Base-by-base conservation (phyloP, 2,113 vertebrate genomes). In the Spheniscus mendiculus region DNA sequence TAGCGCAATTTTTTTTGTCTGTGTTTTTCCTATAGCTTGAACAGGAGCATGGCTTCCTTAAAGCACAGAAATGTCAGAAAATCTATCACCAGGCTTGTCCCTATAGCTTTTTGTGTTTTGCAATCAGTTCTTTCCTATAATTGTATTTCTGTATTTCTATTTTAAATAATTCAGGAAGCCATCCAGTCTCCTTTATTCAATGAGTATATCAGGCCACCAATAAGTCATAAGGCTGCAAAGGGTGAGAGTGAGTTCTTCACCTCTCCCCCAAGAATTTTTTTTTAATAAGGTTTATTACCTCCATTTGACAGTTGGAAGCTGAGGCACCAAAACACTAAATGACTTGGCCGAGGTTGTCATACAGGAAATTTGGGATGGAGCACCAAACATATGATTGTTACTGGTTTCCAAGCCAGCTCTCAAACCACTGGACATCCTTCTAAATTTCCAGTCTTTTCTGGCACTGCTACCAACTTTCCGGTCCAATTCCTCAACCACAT, bases 401-500 rank as follows among this genome's bases (percentile, higher is more conserved):
- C 76, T 74, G 61, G 16, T 85, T 97, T 96, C 83, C 58, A 88
- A 74, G 63, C 55, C 84, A 90, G 38, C 2, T 2, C 70, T 87
- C 84, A 94, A 95, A 93, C 53, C 84, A 77, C 78, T 91, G 95
- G 91, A 88, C 81, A 79, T 93, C 73, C 38, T 95, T 92, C 90
- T 96, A 87, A 69, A 95, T 95, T 95, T 95, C 84, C 87, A 96
- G 91, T 66, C 89, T 83, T 76, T 95, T 90, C 89, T 96, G 94
- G 73, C 70, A 50, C 49, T 45, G 32, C 62, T 82, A 40, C 78
- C 38, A 83, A 30, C 42, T 88, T 72, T 73, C 59, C 81, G 72
- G 50, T 82, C 90, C 97, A 93, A 25, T 38, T 86, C 25, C 42
- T 94, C 45, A 86, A 58, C 84, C 84, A 87, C 38, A 1, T 26